Evolutionary conservation across 1,140 invertebrate genomes (phyloP).

Genomic region (Cyclina sinensis): DNA sequence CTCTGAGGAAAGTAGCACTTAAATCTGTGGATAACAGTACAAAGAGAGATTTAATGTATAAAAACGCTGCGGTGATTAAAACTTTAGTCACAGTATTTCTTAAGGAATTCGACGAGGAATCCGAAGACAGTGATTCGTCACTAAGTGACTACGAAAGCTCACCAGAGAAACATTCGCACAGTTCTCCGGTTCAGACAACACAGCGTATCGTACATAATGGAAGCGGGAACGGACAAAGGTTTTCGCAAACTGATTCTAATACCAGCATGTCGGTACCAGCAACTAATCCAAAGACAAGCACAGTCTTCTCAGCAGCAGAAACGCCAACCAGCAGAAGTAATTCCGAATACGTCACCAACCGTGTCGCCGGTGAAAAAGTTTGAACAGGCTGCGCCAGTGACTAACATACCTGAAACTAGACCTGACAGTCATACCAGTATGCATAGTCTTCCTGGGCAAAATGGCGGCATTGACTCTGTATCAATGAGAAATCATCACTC

Average conservation of each 20-base stretch:
- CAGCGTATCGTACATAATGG: not conserved
- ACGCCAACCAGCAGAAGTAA: no score
- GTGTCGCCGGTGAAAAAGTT: not conserved
- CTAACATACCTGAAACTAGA: no score
- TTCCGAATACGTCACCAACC: not conserved
- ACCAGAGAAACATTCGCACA: not conserved
- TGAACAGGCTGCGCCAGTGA: no score
- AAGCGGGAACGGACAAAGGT: not conserved
- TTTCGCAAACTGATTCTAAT: slow-evolving; percentile 19
- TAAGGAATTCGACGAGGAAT: not conserved
- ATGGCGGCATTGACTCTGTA: not conserved
- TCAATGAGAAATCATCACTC: not conserved
- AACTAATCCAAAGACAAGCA: not conserved
- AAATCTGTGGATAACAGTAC: not conserved
- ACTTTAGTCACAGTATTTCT: slow-evolving; percentile 6
- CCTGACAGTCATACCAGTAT: no score
- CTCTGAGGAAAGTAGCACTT: not conserved
- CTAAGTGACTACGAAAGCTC: not conserved
- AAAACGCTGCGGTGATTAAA: not conserved
- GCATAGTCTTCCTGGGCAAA: no score
- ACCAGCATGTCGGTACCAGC: not conserved
- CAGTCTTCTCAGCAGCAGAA: no score
- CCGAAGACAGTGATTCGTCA: not conserved
- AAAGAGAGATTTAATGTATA: not conserved
- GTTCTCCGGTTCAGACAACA: not conserved